Percentiles rank a stretch among this genome's conserved stretches.
Evolutionary conservation across 1,140 invertebrate species (phyloP).

Genomic region (Cyclina sinensis): DNA sequence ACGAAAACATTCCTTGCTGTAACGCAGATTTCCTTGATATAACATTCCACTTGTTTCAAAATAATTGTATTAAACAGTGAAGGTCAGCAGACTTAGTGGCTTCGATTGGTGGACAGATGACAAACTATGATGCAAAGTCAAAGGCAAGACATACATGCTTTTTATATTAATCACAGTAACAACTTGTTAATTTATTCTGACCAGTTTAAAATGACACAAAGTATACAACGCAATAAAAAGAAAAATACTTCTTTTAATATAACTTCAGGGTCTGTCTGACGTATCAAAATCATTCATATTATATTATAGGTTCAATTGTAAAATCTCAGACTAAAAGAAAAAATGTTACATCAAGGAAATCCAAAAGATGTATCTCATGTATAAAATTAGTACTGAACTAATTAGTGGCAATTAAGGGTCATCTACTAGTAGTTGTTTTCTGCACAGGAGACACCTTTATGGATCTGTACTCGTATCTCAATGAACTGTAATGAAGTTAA

Average conservation of each 20-base stretch:
- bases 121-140: neutral
- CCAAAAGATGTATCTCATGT: neutral
- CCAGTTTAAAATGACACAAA: neutral
- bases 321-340: neutral
- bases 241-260: neutral
- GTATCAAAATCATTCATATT: slow-evolving; percentile 13
- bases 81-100: neutral
- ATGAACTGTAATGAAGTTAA: neutral
- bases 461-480: neutral
- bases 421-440: slow-evolving; percentile 31
- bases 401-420: slow-evolving; percentile 11
- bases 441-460: neutral
- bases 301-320: neutral
- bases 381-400: neutral
- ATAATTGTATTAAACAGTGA: neutral
- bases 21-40: neutral
- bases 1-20: neutral
- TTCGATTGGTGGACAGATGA: neutral
- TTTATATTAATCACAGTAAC: neutral
- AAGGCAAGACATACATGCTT: neutral
- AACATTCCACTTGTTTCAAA: neutral
- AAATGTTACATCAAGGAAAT: slow-evolving; percentile 32
- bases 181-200: neutral
- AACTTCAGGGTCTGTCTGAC: neutral
- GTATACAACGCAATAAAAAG: slow-evolving; percentile 18